Evolutionary conservation across 2,888 invertebrate genomes (phyloP), one percentile per base, ranked within the genome.

Genomic region (Rhodophaea formosa): DNA sequence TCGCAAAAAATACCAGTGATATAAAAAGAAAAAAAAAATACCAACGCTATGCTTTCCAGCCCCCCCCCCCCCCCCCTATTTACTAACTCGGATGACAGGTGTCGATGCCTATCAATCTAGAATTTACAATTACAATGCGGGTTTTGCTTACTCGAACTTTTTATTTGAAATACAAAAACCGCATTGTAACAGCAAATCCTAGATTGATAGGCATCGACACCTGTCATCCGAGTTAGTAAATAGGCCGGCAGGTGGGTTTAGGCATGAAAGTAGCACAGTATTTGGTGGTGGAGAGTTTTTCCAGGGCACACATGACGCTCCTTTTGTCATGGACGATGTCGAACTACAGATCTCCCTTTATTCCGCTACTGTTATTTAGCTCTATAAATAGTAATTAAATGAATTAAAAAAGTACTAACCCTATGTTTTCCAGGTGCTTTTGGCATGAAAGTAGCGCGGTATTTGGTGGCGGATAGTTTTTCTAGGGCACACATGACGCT

Each of bases 291-390:
- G 96, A 96, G 8, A 97, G 93, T 80, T 94, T 95, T 74, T 95
- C 96, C 39, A 96, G 94, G n/a, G 95, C 95, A 74, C 95, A 96
- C 75, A 95, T 96, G 65, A 96, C 94, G 59, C 97, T 97, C 58
- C 94, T 93, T 73, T 97, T 97, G 78, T 97, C 96, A 67, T 97
- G 96, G 0, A 97, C 97, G 56, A 98, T 96, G 77, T 98, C 98
- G 49, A 98, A 94, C 67, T 95, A 95, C 1, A 98, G 92, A 74
- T 97, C 97, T 0, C 98, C 98, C 55, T 94, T 93, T 53, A 97
- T 97, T 7, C 96, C 83, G 12, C 88, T 89, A 35, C 84, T 87
- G 56, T 93, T 93, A 72, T 93, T 93, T 61, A 94, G 75, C 70
- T 95, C 95, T n/a, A n/a, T n/a, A n/a, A n/a, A n/a, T n/a, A n/a